Percentiles rank a stretch among this genome's conserved stretches.
Conservation (phyloP, 1,140 invertebrate species). For the Neocloeon triangulifer region DNA sequence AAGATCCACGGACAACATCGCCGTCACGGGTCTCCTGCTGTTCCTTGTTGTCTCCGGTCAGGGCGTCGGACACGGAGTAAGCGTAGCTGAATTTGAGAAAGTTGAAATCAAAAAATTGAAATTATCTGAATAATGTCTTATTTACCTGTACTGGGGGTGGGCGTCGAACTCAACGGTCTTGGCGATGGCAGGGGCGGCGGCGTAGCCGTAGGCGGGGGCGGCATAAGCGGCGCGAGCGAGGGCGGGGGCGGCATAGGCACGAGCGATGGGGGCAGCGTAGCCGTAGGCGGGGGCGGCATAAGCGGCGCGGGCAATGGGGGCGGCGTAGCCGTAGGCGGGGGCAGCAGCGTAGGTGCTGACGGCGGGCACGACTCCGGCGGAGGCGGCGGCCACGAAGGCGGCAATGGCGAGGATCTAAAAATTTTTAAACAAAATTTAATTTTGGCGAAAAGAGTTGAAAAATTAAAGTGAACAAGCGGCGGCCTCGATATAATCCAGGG, state of each 20-base stretch:
- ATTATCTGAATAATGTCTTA: constrained; percentile 2
- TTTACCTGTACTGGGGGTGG: constrained; percentile 4
- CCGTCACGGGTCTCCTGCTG: constrained; percentile 15
- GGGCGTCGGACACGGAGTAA: constrained; percentile 9
- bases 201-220: constrained; percentile 9
- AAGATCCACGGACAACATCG: constrained; percentile 15
- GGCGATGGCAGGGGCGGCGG: constrained; percentile 10
- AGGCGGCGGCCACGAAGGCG: constrained; percentile 11
- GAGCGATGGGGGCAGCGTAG: constrained; percentile 10
- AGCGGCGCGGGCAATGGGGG: constrained; percentile 16
- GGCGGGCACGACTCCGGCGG: constrained; percentile 13
- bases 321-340: no score
- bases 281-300: no score
- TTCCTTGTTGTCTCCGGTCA: constrained; percentile 17
- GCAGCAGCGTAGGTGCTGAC: no score
- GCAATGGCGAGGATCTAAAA: constrained; percentile 8
- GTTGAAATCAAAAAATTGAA: background rate
- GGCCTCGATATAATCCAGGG: no score
- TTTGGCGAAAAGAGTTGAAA: no score
- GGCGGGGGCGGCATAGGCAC: no score
- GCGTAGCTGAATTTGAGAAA: constrained; percentile 11
- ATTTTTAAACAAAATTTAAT: constrained; percentile 13
- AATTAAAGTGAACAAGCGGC: constrained; percentile 11
- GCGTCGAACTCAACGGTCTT: constrained; percentile 10
- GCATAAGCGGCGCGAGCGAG: constrained; percentile 10